phyloP scores from a whole-genome alignment of 2,113 vertebrate genomes.

The Myiagra hebetior region DNA sequence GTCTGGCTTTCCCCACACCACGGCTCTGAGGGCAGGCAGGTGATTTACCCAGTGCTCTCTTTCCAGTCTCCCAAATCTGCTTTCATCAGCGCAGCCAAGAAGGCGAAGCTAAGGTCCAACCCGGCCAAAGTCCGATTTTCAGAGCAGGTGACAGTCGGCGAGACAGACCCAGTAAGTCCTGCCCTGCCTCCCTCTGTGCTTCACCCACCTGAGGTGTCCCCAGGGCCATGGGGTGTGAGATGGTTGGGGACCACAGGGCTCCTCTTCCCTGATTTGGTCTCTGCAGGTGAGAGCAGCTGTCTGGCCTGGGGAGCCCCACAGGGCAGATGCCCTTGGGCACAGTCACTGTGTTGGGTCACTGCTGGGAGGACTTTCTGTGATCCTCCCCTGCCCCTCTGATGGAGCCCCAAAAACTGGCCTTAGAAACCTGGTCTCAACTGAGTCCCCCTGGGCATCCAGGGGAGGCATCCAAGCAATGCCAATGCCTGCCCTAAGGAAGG shows the following conservation, averaged over 20 bases:
- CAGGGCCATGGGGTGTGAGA: accelerated
- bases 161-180: constrained; percentile 91
- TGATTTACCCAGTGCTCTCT: constrained; percentile 50
- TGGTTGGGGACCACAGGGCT: not conserved
- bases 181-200: not conserved
- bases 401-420: not conserved
- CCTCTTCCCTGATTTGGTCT: not conserved
- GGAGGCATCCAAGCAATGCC: not conserved
- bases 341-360: not conserved
- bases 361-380: not conserved
- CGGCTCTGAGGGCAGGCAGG: not conserved
- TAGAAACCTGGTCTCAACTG: not conserved
- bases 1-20: not conserved
- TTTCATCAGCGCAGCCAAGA: constrained; percentile 98
- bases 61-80: constrained; percentile 95
- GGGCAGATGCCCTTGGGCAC: not conserved
- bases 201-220: no score
- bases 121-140: constrained; percentile 95
- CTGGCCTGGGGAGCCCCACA: not conserved
- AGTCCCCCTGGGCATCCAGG: not conserved
- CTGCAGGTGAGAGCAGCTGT: not conserved
- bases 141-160: constrained; percentile 92
- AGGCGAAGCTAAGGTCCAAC: constrained; percentile 92
- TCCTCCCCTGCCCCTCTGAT: not conserved
- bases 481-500: not conserved